Evolutionary conservation across 1,140 invertebrate genomes (phyloP).

Genomic region (Drosophila santomea): DNA sequence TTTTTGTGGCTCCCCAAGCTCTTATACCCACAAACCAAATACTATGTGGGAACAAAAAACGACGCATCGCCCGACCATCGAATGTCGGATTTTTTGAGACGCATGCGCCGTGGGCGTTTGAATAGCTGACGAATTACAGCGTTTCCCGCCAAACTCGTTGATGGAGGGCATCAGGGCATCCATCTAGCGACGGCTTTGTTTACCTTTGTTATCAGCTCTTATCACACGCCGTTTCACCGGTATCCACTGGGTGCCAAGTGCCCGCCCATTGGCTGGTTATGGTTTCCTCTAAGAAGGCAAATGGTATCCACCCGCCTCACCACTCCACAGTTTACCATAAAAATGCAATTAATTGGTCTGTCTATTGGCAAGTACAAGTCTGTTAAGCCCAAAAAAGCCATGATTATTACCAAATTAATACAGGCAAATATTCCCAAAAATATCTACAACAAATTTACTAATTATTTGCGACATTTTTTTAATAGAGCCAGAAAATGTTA

Average conservation of each 20-base stretch:
- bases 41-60: constrained; percentile 9
- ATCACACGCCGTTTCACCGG: constrained; percentile 48
- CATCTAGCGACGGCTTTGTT: constrained; percentile 59
- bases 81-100: constrained; percentile 33
- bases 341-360: constrained; percentile 22
- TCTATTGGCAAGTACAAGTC: too few relatives aligned
- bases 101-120: constrained; percentile 47
- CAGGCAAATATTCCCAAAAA: not conserved
- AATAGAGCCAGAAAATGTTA: too few relatives aligned
- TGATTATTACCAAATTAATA: too few relatives aligned
- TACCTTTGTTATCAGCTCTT: constrained; percentile 82
- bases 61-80: constrained; percentile 10
- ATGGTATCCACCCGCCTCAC: not conserved
- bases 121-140: constrained; percentile 71
- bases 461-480: too few relatives aligned
- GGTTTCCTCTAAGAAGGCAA: too few relatives aligned
- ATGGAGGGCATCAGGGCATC: constrained; percentile 29
- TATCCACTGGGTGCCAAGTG: constrained; percentile 47
- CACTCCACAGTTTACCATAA: constrained; percentile 5
- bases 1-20: constrained; percentile 14
- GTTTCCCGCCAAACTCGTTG: constrained; percentile 70
- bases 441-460: too few relatives aligned
- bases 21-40: constrained; percentile 21
- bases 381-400: too few relatives aligned
- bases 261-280: constrained; percentile 60